Base-by-base conservation (phyloP, 2,113 vertebrate species). In the Aptenodytes forsteri region DNA sequence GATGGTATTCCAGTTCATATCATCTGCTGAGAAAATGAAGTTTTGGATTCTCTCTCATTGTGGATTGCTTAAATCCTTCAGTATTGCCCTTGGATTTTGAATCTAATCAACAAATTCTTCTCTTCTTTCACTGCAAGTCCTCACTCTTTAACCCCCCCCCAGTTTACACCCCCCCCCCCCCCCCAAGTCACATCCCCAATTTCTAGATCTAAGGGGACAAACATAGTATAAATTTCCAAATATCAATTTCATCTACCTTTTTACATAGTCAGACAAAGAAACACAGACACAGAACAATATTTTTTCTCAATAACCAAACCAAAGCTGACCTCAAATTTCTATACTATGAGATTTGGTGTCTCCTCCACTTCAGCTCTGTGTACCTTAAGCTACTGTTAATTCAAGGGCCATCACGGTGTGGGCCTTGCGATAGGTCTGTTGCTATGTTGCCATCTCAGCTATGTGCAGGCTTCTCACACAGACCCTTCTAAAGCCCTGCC, bases 91-190 rank as follows among this genome's bases (percentile, higher is more conserved):
- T 56, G 26, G 49, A 56, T 30, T 84, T 64, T 50, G n/a, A 64
- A 50, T 7, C 36, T 32, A 44, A 58, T 32, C 40, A 56, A 62
- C 12, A 71, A 36, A 34, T 56, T 77, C 18, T 72, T 38, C 46
- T 52, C 64, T 47, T 62, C 55, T 58, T 71, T n/a, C 14, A 72
- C 22, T 29, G 21, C 29, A 85, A 36, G n/a, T 44, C 21, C 22
- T 85, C n/a, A 44, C 26, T n/a, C 55, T 65, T n/a, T 52, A 52
- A 19, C 13, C 9, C 9, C 6, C 7, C 26, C 2, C 2, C 13
- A 46, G n/a, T n/a, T n/a, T n/a, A n/a, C n/a, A n/a, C n/a, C n/a
- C 13, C 9, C 9, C 6, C 7, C 13, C 9, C 9, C 6, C 7
- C 26, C 2, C 2, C 13, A 46, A 54, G 15, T 49, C 13, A 69